Conservation (phyloP, 2,797 vertebrate genomes). For the Oophaga sylvatica region DNA sequence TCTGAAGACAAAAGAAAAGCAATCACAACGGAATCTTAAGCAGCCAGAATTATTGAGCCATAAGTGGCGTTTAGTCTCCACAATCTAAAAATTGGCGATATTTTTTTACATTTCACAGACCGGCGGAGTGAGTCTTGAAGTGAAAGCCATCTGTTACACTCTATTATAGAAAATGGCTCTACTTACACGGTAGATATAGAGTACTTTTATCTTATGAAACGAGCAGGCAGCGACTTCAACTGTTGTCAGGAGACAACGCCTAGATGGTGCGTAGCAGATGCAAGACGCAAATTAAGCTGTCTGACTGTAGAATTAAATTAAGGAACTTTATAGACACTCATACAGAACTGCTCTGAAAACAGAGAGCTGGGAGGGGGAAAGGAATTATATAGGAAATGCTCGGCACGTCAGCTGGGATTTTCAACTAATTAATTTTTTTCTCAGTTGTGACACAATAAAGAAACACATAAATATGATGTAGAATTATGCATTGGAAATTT, state of each 20-base stretch:
- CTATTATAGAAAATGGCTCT: constrained; percentile 27
- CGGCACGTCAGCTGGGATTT: neutral
- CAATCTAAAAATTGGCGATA: constrained; percentile 23
- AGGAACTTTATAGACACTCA: constrained; percentile 20
- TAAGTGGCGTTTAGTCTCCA: constrained; percentile 22
- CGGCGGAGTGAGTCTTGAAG: constrained; percentile 19
- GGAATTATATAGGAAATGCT: neutral
- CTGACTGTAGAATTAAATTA: constrained; percentile 30
- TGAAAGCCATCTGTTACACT: constrained; percentile 38
- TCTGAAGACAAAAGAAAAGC: constrained; percentile 8
- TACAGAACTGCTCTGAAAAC: neutral
- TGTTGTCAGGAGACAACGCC: constrained; percentile 30
- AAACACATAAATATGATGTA: neutral
- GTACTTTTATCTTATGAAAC: constrained; percentile 23
- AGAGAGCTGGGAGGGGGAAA: neutral
- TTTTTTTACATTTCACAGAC: constrained; percentile 24
- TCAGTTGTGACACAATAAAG: neutral
- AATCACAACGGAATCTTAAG: constrained; percentile 16
- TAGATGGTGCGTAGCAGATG: constrained; percentile 18
- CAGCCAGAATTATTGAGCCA: constrained; percentile 35
- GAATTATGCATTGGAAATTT: neutral
- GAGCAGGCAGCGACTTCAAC: constrained; percentile 19
- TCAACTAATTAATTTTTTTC: neutral
- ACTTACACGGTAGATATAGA: constrained; percentile 34
- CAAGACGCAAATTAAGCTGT: constrained; percentile 29